phyloP scores from a whole-genome alignment of 2,113 vertebrate genomes.

The Malurus cyaneus region DNA sequence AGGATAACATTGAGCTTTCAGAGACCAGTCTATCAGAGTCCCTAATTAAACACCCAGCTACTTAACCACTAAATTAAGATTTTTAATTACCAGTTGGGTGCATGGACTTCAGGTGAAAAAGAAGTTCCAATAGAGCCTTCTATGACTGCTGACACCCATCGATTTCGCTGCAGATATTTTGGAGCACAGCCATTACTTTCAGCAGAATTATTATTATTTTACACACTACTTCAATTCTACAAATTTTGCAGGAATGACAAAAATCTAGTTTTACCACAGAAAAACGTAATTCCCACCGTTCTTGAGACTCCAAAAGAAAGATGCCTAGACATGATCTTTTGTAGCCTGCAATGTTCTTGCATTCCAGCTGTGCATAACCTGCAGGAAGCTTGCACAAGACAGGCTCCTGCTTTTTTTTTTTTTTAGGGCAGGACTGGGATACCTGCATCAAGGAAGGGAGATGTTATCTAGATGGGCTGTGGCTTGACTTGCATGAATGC shows the following conservation, averaged over 20 bases:
- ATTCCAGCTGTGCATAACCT: constrained; percentile 68
- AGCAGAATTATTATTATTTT: background rate
- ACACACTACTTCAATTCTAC: constrained; percentile 52
- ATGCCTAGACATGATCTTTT: constrained; percentile 57
- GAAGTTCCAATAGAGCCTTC: constrained; percentile 58
- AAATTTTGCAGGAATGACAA: constrained; percentile 57
- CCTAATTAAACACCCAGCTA: constrained; percentile 60
- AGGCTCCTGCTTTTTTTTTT: constrained; percentile 8
- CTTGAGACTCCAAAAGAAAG: constrained; percentile 62
- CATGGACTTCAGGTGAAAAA: constrained; percentile 54
- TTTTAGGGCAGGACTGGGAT: constrained; percentile 43
- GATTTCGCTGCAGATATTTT: background rate
- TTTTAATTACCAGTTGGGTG: constrained; percentile 41
- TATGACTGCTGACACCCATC: constrained; percentile 20
- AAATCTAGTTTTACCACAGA: constrained; percentile 53
- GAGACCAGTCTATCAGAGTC: constrained; percentile 23
- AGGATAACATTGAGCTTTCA: constrained; percentile 46
- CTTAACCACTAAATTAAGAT: constrained; percentile 28
- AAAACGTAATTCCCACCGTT: constrained; percentile 24
- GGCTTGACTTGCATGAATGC: constrained; percentile 50
- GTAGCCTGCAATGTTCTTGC: constrained; percentile 58
- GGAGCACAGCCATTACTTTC: constrained; percentile 39
- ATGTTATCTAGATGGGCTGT: constrained; percentile 64
- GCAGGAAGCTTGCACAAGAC: constrained; percentile 43
- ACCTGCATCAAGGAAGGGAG: constrained; percentile 52